A percentile compares a stretch with the other conserved stretches of the same genome.
These are phyloP conservation scores for Antrozous pallidus DNA, from an alignment of 2,797 vertebrate genomes.

Conservation along the genomic window DNA sequence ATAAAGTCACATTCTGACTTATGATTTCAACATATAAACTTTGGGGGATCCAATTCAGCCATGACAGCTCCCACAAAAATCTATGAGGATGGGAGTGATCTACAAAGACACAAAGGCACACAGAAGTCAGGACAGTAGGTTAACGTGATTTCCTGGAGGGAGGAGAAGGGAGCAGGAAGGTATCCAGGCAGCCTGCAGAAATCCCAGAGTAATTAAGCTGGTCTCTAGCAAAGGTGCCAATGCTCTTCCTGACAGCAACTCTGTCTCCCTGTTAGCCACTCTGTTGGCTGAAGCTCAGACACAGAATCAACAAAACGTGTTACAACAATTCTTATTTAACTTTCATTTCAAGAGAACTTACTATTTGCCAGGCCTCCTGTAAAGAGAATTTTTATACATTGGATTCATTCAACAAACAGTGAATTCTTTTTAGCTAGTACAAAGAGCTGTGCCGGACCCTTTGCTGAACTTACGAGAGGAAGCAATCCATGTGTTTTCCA, in stretches of 20 bases:
- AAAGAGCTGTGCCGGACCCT: neutral
- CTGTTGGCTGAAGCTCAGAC: neutral
- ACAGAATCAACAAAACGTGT: neutral
- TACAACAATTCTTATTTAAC: neutral
- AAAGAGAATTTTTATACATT: neutral
- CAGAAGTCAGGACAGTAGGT: neutral
- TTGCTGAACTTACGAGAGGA: neutral
- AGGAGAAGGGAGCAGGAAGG: neutral
- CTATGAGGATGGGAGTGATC: neutral
- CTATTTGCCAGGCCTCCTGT: neutral
- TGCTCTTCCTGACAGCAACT: fast-evolving
- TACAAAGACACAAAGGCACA: neutral
- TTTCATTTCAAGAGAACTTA: neutral
- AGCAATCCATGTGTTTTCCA: neutral
- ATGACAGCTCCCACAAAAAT: neutral
- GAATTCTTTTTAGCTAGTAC: neutral
- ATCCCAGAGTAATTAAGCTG: fast-evolving
- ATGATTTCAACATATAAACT: neutral
- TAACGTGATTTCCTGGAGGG: neutral
- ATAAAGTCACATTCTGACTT: neutral
- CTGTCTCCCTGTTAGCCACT: neutral
- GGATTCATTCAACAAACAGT: neutral
- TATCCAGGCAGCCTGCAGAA: no score
- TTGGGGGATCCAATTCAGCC: neutral
- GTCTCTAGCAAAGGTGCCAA: fast-evolving